phyloP scores from a whole-genome alignment of 2,797 vertebrate genomes.

The Acanthurus leucopareius region DNA sequence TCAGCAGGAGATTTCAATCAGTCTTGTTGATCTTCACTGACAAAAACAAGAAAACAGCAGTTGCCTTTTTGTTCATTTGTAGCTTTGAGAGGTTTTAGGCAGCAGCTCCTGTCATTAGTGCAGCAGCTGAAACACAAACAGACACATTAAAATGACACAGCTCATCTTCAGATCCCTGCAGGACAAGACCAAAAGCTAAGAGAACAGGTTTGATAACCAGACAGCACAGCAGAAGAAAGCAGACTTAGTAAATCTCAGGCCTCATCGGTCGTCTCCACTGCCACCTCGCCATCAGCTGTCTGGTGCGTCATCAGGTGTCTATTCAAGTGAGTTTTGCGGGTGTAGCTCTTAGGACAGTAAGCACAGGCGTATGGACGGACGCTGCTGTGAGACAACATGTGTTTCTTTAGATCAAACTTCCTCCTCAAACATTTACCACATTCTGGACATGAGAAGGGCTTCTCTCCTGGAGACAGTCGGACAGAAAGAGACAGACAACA shows the following conservation, averaged over 20 bases:
- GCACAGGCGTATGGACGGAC: constrained; percentile 75
- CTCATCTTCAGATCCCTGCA: no score
- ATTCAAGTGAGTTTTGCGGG: constrained; percentile 82
- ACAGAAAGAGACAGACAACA: not conserved
- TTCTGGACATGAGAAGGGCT: constrained; percentile 79
- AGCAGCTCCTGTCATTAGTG: no score
- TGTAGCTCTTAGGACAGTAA: constrained; percentile 84
- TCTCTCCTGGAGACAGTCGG: constrained; percentile 72
- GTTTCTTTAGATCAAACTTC: constrained; percentile 84
- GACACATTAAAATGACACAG: no score
- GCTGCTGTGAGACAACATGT: constrained; percentile 82
- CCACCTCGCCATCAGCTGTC: fast-evolving
- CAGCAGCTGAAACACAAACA: no score
- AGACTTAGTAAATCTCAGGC: not conserved
- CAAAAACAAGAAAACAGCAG: not conserved
- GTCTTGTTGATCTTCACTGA: not conserved
- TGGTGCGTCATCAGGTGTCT: constrained; percentile 81
- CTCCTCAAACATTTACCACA: constrained; percentile 82
- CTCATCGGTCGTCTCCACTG: not conserved
- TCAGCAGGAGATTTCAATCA: no score
- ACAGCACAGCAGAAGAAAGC: no score
- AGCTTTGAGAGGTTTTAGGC: no score
- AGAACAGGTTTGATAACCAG: no score
- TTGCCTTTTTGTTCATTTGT: no score
- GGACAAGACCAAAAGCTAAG: no score